These are phyloP conservation scores for Drosophila neonasuta DNA, from an alignment of 2,888 invertebrate genomes.

Conservation along the genomic window DNA sequence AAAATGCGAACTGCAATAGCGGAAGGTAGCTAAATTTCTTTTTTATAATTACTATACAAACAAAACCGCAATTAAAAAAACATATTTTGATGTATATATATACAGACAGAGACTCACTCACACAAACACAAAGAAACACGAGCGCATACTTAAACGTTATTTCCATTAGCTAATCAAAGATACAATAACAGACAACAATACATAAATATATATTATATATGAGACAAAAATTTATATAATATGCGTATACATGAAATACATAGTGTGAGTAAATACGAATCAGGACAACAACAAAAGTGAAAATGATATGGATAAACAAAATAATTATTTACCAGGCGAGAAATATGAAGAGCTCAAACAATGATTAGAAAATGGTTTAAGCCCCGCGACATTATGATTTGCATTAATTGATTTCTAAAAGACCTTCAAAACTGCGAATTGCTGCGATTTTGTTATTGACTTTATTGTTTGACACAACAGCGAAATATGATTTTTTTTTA, in stretches of 20 bases:
- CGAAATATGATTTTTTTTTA: constrained; percentile 10
- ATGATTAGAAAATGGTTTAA: constrained; percentile 16
- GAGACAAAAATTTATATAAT: constrained; percentile 53
- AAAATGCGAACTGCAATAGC: constrained; percentile 30
- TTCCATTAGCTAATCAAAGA: constrained; percentile 60
- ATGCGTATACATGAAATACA: constrained; percentile 3
- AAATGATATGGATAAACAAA: constrained; percentile 13
- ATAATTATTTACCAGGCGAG: constrained; percentile 25
- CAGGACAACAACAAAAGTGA: constrained; percentile 16
- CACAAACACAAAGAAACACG: constrained; percentile 21
- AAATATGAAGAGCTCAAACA: constrained; percentile 35
- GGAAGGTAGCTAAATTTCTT: constrained; percentile 71
- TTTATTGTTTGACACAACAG: constrained; percentile 7
- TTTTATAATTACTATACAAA: constrained; percentile 69
- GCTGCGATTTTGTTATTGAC: constrained; percentile 31
- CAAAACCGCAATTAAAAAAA: constrained; percentile 43
- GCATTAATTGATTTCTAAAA: constrained; percentile 11
- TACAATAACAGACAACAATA: constrained; percentile 22
- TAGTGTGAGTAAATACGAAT: constrained; percentile 14
- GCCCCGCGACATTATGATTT: constrained; percentile 12
- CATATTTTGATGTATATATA: constrained; percentile 70
- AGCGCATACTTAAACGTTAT: constrained; percentile 52
- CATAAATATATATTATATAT: constrained; percentile 36
- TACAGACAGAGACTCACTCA: constrained; percentile 9
- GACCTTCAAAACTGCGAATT: constrained; percentile 29